Conservation (phyloP, 2,797 vertebrate genomes). For the Pseudocheirus occidentalis region DNA sequence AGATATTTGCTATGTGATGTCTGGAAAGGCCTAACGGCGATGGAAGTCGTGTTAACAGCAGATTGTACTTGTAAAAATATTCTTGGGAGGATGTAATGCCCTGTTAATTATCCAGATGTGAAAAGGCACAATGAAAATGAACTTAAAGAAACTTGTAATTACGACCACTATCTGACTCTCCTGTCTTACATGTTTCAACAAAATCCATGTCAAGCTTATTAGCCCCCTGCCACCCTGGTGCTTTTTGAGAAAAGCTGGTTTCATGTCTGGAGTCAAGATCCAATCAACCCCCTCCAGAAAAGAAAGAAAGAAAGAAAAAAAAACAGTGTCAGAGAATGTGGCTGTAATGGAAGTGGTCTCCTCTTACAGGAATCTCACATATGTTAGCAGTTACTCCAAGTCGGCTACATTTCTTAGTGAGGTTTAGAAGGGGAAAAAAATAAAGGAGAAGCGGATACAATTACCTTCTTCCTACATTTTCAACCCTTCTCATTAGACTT, state of each 20-base stretch:
- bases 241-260: constrained; percentile 63
- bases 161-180: constrained; percentile 56
- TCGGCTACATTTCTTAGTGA: constrained; percentile 47
- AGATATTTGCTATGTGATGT: constrained; percentile 48
- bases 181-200: constrained; percentile 62
- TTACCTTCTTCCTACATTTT: neutral
- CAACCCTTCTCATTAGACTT: constrained; percentile 12
- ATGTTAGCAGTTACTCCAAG: constrained; percentile 77
- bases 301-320: constrained; percentile 60
- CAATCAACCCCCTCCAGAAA: constrained; percentile 72
- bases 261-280: constrained; percentile 77
- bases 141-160: constrained; percentile 61
- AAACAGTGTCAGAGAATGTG: constrained; percentile 74
- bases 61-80: constrained; percentile 70
- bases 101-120: constrained; percentile 75
- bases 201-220: constrained; percentile 35
- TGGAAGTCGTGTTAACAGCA: constrained; percentile 64
- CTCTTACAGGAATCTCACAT: constrained; percentile 70
- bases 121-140: constrained; percentile 66
- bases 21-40: constrained; percentile 52
- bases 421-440: constrained; percentile 4
- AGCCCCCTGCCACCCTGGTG: constrained; percentile 47
- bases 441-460: constrained; percentile 1
- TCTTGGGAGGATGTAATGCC: constrained; percentile 67
- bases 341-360: constrained; percentile 77